A percentile compares a stretch with the other conserved stretches of the same genome.
Conservation (phyloP, 2,113 vertebrate genomes). For the Passer montanus region DNA sequence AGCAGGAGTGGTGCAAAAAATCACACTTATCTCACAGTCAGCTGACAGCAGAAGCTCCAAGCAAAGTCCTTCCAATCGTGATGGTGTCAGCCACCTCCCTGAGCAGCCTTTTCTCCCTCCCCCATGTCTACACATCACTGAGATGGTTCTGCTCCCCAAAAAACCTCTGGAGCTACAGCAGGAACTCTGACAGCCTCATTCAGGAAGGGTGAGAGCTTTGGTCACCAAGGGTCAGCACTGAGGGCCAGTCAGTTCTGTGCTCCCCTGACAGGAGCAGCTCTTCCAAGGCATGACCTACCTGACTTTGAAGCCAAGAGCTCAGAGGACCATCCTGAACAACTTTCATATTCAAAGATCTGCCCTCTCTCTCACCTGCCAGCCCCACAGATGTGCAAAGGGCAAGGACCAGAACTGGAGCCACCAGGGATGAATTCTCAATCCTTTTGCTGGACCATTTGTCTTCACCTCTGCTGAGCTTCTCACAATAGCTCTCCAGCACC, state of each 20-base stretch:
- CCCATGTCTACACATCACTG: fast-evolving
- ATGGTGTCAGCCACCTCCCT: background rate
- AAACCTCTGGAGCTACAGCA: background rate
- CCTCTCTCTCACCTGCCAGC: background rate
- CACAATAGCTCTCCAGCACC: background rate
- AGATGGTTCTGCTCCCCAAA: background rate
- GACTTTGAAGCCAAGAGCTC: background rate
- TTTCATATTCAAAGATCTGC: background rate
- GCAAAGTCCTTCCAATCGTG: background rate
- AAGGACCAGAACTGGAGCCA: background rate
- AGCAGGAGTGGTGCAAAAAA: background rate
- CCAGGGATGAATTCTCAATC: background rate
- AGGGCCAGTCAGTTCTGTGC: background rate
- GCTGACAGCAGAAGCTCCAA: background rate
- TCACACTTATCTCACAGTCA: background rate
- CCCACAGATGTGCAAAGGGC: background rate
- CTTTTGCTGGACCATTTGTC: background rate
- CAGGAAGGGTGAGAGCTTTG: background rate
- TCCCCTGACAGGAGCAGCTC: background rate
- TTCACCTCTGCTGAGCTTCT: background rate
- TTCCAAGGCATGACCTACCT: background rate
- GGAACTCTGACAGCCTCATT: background rate
- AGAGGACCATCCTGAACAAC: background rate
- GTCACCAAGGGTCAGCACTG: fast-evolving
- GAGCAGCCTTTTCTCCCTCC: background rate